Conservation (phyloP, 2,888 invertebrate genomes). For the Lepidocyrtoides sp. region DNA sequence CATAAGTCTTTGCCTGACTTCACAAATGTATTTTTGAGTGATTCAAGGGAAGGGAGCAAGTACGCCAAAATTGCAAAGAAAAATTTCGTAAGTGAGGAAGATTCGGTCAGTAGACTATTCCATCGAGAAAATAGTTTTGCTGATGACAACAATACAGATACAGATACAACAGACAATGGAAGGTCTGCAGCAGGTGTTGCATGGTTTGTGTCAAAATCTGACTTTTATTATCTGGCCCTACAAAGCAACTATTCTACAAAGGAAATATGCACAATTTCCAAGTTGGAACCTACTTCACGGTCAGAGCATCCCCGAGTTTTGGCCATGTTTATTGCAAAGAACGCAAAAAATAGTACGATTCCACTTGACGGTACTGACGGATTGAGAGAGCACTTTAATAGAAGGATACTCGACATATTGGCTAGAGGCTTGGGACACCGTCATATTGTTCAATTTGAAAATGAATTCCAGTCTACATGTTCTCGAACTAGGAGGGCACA, state of each 20-base stretch:
- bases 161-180: not conserved
- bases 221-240: slow-evolving; percentile 52
- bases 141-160: not conserved
- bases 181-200: not conserved
- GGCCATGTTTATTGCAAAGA: slow-evolving; percentile 15
- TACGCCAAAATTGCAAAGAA: slow-evolving; percentile 7
- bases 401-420: slow-evolving; percentile 44
- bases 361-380: not conserved
- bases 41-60: not conserved
- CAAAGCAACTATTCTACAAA: slow-evolving; percentile 19
- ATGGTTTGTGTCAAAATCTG: slow-evolving; percentile 40
- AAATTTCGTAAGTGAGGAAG: slow-evolving; percentile 38
- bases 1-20: slow-evolving; percentile 56
- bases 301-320: slow-evolving; percentile 39
- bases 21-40: slow-evolving; percentile 41
- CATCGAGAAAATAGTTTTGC: too few relatives aligned
- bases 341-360: not conserved
- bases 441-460: slow-evolving; percentile 28
- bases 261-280: slow-evolving; percentile 40
- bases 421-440: slow-evolving; percentile 41
- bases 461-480: slow-evolving; percentile 55
- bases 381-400: slow-evolving; percentile 48
- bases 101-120: slow-evolving; percentile 2
- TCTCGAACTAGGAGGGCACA: not conserved
- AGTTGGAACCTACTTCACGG: slow-evolving; percentile 5